Percentiles rank a stretch among this genome's conserved stretches.
Conservation (phyloP, 2,113 vertebrate genomes). For the Peromyscus leucopus region DNA sequence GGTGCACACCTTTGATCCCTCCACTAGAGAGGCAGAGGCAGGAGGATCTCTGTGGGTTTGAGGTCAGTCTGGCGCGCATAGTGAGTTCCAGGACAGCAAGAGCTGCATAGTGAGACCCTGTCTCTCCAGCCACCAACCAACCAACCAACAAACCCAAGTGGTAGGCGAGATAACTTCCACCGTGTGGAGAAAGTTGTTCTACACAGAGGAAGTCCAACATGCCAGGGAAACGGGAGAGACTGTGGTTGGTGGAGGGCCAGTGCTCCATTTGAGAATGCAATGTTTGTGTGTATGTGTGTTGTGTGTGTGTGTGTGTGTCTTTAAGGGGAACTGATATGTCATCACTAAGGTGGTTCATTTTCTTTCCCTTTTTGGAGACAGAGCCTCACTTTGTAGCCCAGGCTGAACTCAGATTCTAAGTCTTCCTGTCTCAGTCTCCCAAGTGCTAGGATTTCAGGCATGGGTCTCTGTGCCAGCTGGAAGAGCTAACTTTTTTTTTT, state of each 20-base stretch:
- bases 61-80: not conserved
- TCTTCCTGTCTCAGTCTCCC: not conserved
- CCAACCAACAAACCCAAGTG: not conserved
- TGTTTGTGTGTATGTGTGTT: not conserved
- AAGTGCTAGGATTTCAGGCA: not conserved
- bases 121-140: not conserved
- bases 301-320: not conserved
- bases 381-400: not conserved
- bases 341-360: not conserved
- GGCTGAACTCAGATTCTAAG: not conserved
- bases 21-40: not conserved
- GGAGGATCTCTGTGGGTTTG: not conserved
- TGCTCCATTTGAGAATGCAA: not conserved
- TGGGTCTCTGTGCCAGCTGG: not conserved
- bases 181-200: not conserved
- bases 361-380: not conserved
- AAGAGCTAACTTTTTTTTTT: not conserved
- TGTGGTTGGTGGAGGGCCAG: not conserved
- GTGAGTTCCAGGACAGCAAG: not conserved
- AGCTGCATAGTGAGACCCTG: not conserved
- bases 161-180: not conserved
- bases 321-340: not conserved
- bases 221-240: not conserved
- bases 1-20: not conserved
- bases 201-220: not conserved